Conservation (phyloP, 2,888 invertebrate genomes). For the Sinohyriopsis cumingii region DNA sequence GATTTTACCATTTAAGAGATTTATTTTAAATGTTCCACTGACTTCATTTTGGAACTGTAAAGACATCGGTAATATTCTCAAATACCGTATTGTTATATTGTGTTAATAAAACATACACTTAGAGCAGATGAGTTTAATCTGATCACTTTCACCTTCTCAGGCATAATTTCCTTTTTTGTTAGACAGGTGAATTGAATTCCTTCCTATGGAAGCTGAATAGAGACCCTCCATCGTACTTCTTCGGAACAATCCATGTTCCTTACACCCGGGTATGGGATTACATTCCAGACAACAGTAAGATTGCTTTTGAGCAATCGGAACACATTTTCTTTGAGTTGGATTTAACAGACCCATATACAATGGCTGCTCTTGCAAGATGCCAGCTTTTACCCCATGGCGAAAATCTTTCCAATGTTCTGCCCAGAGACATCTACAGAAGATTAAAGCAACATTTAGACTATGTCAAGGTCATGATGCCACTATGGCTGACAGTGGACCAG, state of each 20-base stretch:
- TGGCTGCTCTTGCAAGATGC: constrained; percentile 72
- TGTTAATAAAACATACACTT: no score
- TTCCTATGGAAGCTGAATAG: constrained; percentile 72
- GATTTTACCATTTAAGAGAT: no score
- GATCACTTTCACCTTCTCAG: no score
- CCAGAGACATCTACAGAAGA: constrained; percentile 71
- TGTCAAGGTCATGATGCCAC: constrained; percentile 71
- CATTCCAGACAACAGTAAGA: constrained; percentile 74
- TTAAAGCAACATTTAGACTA: constrained; percentile 73
- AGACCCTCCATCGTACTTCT: constrained; percentile 73
- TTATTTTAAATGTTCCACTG: no score
- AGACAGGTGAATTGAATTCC: constrained; percentile 64
- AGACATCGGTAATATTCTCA: no score
- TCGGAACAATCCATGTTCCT: constrained; percentile 77
- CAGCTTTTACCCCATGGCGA: constrained; percentile 73
- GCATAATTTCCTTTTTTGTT: constrained; percentile 17
- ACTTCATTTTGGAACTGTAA: no score
- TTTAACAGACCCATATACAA: constrained; percentile 74
- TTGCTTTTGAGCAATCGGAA: constrained; percentile 74
- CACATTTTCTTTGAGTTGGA: constrained; percentile 76
- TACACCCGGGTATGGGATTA: constrained; percentile 76
- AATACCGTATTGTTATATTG: no score
- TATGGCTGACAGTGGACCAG: constrained; percentile 72
- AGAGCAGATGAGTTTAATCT: no score
- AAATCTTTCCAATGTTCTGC: constrained; percentile 70